Conservation (phyloP, 2,113 vertebrate species). For the Dicaeum eximium region DNA sequence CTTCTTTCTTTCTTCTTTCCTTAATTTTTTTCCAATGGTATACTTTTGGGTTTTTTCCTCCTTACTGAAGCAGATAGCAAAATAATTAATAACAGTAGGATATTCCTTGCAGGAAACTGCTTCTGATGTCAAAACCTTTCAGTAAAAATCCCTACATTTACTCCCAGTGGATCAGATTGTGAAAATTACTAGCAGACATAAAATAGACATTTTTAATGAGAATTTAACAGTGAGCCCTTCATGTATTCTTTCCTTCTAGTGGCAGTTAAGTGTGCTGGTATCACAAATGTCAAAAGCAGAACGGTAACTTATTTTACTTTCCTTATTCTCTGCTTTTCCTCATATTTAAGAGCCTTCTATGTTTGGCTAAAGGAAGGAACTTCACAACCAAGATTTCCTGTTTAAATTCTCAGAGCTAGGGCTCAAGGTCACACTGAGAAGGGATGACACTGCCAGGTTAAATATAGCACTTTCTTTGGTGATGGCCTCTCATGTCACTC, state of each 20-base stretch:
- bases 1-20: background rate
- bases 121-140: conserved; percentile 5
- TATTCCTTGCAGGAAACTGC: background rate
- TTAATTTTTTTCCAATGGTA: background rate
- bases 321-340: background rate
- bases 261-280: background rate
- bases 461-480: conserved; percentile 52
- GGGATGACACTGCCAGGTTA: conserved; percentile 20
- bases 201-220: conserved; percentile 41
- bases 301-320: background rate
- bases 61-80: background rate
- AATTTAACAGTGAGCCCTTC: background rate
- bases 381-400: background rate
- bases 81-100: background rate
- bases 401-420: background rate
- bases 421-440: conserved; percentile 31
- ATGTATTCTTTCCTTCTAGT: background rate
- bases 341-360: background rate
- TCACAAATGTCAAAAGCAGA: conserved; percentile 11
- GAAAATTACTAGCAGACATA: conserved; percentile 34
- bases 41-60: fast-evolving
- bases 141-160: background rate
- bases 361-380: background rate
- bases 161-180: background rate
- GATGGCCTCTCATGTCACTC: conserved; percentile 10